Evolutionary conservation across 2,888 invertebrate species (phyloP), one percentile per base, ranked within the genome.

Genomic region (Phrixothrix hirtus): DNA sequence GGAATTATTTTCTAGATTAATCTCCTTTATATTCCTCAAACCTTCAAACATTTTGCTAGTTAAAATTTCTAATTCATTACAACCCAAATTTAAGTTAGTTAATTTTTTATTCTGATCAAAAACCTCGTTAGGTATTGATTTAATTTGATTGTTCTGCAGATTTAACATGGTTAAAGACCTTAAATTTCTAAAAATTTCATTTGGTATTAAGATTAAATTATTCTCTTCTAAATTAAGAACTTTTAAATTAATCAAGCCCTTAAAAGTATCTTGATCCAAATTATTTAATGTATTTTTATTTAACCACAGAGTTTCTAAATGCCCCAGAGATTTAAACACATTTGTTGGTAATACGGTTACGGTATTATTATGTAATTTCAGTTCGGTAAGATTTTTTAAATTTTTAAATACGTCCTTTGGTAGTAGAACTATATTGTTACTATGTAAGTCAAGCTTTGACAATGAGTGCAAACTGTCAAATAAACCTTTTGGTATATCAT

Each of bases 191-290:
- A 45, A 52, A 12, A 46, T 1, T 9, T 14, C 27, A 2, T 12
- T 1, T 2, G 36, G 35, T 16, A 52, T 26, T 2, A 5, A 11
- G 0, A 25, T 21, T 13, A 52, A 15, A 2, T 17, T 4, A 29
- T 52, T 52, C 12, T 9, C 25, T 2, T 14, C 9, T 1, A 51
- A 26, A 11, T 10, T 13, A 2, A 51, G 2, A 1, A 1, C 5
- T 4, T 45, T 16, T 5, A 51, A 13, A 7, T 51, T 39, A 2
- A 6, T 21, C 14, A 51, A 30, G 2, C 45, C 51, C 14, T 25
- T 21, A 25, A 51, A 51, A 9, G 35, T 2, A n/a, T 45, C 10
- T 1, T 17, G 15, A 1, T 34, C 35, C 5, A 51, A 21, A 12
- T 14, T 32, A 2, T 27, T 10, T 3, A 51, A 6, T 6, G 38